Evolutionary conservation across 2,797 vertebrate genomes (phyloP).

Genomic region (Melanotaenia parkinsoni): DNA sequence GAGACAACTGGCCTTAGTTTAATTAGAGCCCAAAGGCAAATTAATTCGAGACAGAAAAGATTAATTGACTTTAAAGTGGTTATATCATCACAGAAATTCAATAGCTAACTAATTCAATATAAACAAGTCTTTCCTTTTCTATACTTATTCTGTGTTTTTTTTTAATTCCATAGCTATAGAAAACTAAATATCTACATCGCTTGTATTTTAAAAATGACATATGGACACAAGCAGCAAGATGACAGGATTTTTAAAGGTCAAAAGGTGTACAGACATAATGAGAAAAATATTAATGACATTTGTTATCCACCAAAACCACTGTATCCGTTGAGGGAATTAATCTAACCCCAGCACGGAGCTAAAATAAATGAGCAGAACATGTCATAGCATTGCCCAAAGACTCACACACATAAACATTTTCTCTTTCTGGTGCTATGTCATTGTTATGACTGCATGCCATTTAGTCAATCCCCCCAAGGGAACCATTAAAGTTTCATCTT

Average conservation of each 20-base stretch:
- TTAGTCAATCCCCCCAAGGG: slow-evolving; percentile 33
- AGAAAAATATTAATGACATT: slow-evolving; percentile 1
- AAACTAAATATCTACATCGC: not conserved
- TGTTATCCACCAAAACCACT: slow-evolving; percentile 24
- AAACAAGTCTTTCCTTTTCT: not conserved
- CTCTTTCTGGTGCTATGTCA: slow-evolving; percentile 34
- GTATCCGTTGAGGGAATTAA: slow-evolving; percentile 33
- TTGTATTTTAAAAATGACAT: not conserved
- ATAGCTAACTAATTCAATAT: not conserved
- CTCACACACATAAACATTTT: slow-evolving; percentile 21
- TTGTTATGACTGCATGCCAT: slow-evolving; percentile 27
- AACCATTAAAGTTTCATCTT: slow-evolving; percentile 56
- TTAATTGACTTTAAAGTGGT: not conserved
- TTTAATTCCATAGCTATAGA: not conserved
- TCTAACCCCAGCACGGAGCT: slow-evolving; percentile 16
- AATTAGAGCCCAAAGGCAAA: slow-evolving; percentile 32
- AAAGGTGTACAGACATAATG: not conserved
- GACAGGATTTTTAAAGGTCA: not conserved
- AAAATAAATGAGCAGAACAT: slow-evolving; percentile 30
- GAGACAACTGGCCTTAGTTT: slow-evolving; percentile 44
- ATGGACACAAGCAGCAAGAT: not conserved
- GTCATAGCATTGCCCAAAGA: slow-evolving; percentile 7
- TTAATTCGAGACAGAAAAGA: slow-evolving; percentile 9
- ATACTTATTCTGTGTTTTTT: not conserved
- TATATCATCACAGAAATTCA: not conserved